Evolutionary conservation across 92 coral and sea anemone genomes (phyloP), one percentile per base, ranked within the genome.

Genomic region (Hydrozoanthus gracilis): DNA sequence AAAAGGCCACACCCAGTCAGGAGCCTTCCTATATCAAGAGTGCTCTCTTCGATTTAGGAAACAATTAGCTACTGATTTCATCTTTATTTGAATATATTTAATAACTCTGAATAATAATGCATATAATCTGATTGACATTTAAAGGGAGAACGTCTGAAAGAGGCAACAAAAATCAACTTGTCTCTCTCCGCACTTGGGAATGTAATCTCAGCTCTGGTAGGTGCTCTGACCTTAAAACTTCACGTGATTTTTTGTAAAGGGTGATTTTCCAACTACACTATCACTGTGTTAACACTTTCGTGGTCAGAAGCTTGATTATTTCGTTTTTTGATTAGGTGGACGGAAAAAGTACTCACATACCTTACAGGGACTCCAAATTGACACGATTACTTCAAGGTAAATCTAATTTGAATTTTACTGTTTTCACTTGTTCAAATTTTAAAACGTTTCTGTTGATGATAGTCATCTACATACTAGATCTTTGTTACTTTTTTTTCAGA

Each of bases 101-200:
- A 27, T 27, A 27, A 27, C 39, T 27, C 39, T 68, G 10, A 68
- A 6, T 64, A 5, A 14, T 15, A 15, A 64, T 64, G 18, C 70
- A 3, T 68, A 4, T 10, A 68, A 27, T 68, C 73, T 35, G 73
- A 6, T 68, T 68, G 48, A 7, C 14, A 62, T 51, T 75, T 17
- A 51, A 54, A 96, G 99, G 99, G 99, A 46, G 95, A 93, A 11
- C 87, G 99, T 50, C 90, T 96, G 54, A 96, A 96, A 68, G 99
- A 96, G 76, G 99, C 99, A 27, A 96, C 99, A 5, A 96, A 96
- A 89, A 96, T 96, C 80, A 96, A 96, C 77, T 95, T 96, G 58
- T 96, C 99, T 3, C 93, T 96, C 11, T 96, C 99, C 9, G 99
- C 99, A 8, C 93, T 96, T 65, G 99, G 99, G 66, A 96, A 96